phyloP scores from a whole-genome alignment of 2,888 invertebrate genomes.

The Drosophila subsilvestris region DNA sequence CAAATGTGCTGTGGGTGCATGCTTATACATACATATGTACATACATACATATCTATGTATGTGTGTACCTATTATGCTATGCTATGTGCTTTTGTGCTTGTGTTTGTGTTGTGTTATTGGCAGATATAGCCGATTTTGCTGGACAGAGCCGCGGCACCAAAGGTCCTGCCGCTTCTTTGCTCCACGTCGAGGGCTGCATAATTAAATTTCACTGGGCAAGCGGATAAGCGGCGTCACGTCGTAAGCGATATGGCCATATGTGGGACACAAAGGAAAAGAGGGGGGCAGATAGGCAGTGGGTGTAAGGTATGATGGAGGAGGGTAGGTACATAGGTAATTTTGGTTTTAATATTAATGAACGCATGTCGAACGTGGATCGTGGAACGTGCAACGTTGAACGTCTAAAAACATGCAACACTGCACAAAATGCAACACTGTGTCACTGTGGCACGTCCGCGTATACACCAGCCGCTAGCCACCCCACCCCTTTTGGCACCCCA shows the following conservation, averaged over 20 bases:
- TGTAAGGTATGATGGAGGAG: neutral
- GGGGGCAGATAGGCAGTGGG: neutral
- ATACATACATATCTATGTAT: no score
- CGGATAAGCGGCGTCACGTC: conserved; percentile 50
- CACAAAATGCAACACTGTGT: conserved; percentile 42
- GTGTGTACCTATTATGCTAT: neutral
- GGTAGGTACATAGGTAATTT: conserved; percentile 41
- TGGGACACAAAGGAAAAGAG: conserved; percentile 12
- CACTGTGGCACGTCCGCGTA: conserved; percentile 24
- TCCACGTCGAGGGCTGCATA: conserved; percentile 50
- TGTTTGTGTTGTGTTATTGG: neutral
- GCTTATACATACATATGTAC: conserved; percentile 15
- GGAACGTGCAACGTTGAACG: conserved; percentile 26
- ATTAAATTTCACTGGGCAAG: conserved; percentile 60
- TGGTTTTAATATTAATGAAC: conserved; percentile 51
- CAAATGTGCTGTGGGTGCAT: conserved; percentile 74
- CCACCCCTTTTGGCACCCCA: no score
- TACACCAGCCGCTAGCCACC: neutral
- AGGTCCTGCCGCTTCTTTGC: neutral
- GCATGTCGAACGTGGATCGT: conserved; percentile 24
- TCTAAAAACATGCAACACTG: conserved; percentile 46
- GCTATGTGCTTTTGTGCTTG: no score
- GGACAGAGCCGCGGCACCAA: conserved; percentile 34
- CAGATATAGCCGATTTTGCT: neutral
- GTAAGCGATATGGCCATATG: conserved; percentile 45